A percentile compares a stretch with the other conserved stretches of the same genome.
phyloP scores from a whole-genome alignment of 1,140 invertebrate species.

The Cyphomyrmex costatus region DNA sequence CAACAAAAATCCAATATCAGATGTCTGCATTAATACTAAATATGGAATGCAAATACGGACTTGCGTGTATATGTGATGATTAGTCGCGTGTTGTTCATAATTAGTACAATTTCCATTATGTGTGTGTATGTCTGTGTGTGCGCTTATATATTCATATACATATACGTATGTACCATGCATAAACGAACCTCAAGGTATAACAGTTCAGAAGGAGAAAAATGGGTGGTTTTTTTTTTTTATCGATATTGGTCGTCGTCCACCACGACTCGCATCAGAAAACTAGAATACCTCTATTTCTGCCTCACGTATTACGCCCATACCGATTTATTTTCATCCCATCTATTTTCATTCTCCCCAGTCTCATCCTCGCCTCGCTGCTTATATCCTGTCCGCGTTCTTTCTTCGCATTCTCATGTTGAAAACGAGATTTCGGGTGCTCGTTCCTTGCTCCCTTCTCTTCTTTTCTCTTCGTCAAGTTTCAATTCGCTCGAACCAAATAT shows the following conservation, averaged over 20 bases:
- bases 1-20: not conserved
- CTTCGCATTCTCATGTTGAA: conserved; percentile 65
- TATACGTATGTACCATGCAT: conserved; percentile 48
- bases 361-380: conserved; percentile 22
- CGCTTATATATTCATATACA: conserved; percentile 50
- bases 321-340: conserved; percentile 76
- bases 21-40: conserved; percentile 11
- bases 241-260: conserved; percentile 45
- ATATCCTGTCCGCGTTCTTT: conserved; percentile 21
- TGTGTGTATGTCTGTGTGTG: conserved; percentile 4
- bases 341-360: conserved; percentile 71
- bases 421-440: conserved; percentile 4
- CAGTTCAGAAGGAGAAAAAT: conserved; percentile 58
- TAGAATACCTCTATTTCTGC: conserved; percentile 73
- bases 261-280: conserved; percentile 59
- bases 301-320: conserved; percentile 58
- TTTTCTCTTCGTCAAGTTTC: conserved; percentile 35
- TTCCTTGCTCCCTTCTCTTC: not conserved
- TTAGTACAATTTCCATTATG: not conserved
- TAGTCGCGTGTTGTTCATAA: conserved; percentile 36
- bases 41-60: not conserved
- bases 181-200: conserved; percentile 34
- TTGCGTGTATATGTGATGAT: not conserved
- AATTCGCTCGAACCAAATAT: conserved; percentile 40
- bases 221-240: conserved; percentile 55